Evolutionary conservation across 1,140 invertebrate genomes (phyloP), one percentile per base, ranked within the genome.

Genomic region (Drosophila pandora): DNA sequence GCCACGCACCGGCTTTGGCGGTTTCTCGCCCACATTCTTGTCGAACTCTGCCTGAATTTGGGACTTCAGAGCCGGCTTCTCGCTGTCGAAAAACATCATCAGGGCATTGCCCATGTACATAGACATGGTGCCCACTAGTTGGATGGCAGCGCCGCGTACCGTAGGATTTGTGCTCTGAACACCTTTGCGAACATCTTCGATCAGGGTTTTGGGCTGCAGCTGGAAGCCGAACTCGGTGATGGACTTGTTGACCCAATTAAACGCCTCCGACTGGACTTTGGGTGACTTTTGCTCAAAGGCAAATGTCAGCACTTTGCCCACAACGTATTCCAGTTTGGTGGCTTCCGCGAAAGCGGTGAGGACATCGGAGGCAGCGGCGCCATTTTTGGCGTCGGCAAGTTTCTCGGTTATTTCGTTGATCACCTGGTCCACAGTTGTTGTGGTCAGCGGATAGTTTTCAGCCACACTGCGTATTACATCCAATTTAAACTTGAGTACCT

Each of bases 281-380:
- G 97, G 97, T 91, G 96, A 98, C 92, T 97, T 98, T 91, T 98
- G 96, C 2, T 94, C 95, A 90, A 97, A 97, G 0, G 96, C 95
- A 90, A 94, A 95, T 5, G 94, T 93, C 1, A 96, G 81, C 3
- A 96, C 94, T 88, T 95, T 94, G 45, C 93, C 93, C 6, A 95
- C 93, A 0, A 98, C 94, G 71, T 95, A 95, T 58, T 97, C 96
- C 21, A 98, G 92, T 39, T 93, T 95, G 17, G 95, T 95, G 1
- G 95, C 95, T 83, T 98, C 97, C 0, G 96, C 95, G 43, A 97
- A 94, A 28, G 94, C 93, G 1, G 95, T 95, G 1, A 98, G 92
- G 5, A 95, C 95, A 50, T 97, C 96, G 12, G 93, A 93, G 0
- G 96, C 96, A 10, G 94, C 83, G 0, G 92, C 52, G 2, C 95